Conservation (phyloP, 2,888 invertebrate genomes). For the Eupithecia dodoneata region DNA sequence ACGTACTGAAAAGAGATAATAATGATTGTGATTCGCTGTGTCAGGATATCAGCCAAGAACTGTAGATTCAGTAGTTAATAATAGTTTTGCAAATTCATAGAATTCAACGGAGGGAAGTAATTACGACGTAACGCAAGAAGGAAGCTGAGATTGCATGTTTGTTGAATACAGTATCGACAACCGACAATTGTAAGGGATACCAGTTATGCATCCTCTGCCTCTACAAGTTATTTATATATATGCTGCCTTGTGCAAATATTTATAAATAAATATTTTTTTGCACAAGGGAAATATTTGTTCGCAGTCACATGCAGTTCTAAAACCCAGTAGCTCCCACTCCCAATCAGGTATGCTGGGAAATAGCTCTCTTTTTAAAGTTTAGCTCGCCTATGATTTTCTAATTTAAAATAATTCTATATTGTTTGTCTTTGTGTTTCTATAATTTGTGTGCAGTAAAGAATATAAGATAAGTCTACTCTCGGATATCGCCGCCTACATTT, state of each 20-base stretch:
- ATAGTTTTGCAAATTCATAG: neutral
- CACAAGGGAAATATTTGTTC: too few species aligned
- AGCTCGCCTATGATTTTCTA: too few species aligned
- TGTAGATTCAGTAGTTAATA: neutral
- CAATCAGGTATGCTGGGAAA: too few species aligned
- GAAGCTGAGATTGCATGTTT: slow-evolving; percentile 9
- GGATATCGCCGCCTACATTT: too few species aligned
- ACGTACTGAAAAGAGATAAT: neutral
- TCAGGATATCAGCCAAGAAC: neutral
- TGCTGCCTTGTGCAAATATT: neutral
- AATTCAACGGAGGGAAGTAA: neutral
- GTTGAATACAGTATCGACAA: neutral
- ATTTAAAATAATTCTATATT: too few species aligned
- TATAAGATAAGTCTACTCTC: too few species aligned
- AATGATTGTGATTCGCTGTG: neutral
- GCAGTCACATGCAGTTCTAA: too few species aligned
- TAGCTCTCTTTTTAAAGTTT: too few species aligned
- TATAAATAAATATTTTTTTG: neutral
- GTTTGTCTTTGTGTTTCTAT: too few species aligned
- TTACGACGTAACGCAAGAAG: neutral
- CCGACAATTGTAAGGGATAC: neutral
- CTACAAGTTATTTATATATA: neutral
- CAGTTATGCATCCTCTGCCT: neutral
- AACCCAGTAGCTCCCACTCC: too few species aligned
- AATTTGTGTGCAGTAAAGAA: too few species aligned